Evolutionary conservation across 2,888 invertebrate genomes (phyloP).

Genomic region (Fissipunctia ypsillon): DNA sequence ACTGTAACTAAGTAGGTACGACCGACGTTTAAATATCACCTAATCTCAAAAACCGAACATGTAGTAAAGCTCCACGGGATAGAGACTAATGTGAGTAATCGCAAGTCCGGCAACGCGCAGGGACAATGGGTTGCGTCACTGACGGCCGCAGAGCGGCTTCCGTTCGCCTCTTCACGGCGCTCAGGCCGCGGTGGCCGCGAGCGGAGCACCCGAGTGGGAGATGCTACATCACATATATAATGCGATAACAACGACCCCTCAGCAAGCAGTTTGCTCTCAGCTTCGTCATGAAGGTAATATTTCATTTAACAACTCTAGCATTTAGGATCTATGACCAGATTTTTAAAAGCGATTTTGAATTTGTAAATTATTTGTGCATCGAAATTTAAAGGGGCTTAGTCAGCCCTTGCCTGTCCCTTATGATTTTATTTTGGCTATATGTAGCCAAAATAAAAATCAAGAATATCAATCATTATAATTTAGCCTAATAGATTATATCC

Average conservation of each 20-base stretch:
- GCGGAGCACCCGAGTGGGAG: constrained; percentile 81
- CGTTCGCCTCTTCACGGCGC: constrained; percentile 82
- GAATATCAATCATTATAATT: not conserved
- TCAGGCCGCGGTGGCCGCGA: constrained; percentile 71
- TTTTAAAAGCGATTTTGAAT: constrained; percentile 1
- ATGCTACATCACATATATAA: constrained; percentile 83
- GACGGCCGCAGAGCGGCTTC: constrained; percentile 81
- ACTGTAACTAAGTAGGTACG: no score
- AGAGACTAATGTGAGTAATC: constrained; percentile 20
- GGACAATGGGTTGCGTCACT: constrained; percentile 86
- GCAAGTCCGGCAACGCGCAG: constrained; percentile 70
- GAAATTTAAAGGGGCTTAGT: not conserved
- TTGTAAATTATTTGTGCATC: not conserved
- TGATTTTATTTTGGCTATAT: no score
- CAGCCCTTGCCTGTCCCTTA: not conserved
- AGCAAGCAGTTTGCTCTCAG: constrained; percentile 85
- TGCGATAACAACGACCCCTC: constrained; percentile 79
- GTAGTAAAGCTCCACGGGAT: constrained; percentile 43
- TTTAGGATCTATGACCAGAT: not conserved
- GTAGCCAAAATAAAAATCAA: not conserved
- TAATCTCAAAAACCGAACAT: constrained; percentile 1
- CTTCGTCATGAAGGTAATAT: constrained; percentile 88
- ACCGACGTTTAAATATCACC: not conserved
- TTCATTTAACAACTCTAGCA: constrained; percentile 46
- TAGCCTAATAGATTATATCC: not conserved